Evolutionary conservation across 2,888 invertebrate genomes (phyloP).

Genomic region (Sesia apiformis): DNA sequence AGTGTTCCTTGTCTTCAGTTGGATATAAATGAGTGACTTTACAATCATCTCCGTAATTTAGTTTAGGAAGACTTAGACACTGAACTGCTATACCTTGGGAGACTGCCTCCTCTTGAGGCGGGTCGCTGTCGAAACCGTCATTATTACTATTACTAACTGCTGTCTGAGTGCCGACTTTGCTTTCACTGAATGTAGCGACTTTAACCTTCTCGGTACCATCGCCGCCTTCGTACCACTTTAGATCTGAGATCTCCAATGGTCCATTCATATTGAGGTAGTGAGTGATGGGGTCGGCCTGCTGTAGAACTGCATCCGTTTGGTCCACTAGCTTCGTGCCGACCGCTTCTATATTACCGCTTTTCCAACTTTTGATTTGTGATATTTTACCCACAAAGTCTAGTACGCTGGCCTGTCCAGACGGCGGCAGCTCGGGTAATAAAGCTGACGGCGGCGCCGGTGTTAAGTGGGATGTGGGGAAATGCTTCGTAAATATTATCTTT

Average conservation of each 20-base stretch:
- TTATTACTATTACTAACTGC: conserved; percentile 51
- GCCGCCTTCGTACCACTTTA: conserved; percentile 62
- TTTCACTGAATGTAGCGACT: conserved; percentile 41
- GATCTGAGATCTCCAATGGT: conserved; percentile 60
- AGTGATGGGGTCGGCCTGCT: conserved; percentile 47
- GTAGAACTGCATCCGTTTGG: conserved; percentile 52
- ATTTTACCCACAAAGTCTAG: conserved; percentile 61
- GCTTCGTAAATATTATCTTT: conserved; percentile 45
- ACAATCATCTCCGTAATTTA: conserved; percentile 63
- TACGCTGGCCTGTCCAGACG: conserved; percentile 49
- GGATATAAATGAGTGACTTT: conserved; percentile 78
- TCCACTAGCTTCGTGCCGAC: conserved; percentile 57
- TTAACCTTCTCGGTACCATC: conserved; percentile 57
- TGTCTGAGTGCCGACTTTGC: conserved; percentile 51
- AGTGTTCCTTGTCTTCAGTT: conserved; percentile 79
- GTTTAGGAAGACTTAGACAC: conserved; percentile 65
- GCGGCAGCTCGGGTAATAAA: conserved; percentile 48
- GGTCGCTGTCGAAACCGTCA: conserved; percentile 68
- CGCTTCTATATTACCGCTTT: conserved; percentile 52
- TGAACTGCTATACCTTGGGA: conserved; percentile 71
- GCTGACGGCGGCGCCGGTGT: conserved; percentile 49
- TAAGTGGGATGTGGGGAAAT: conserved; percentile 38
- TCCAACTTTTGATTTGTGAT: conserved; percentile 61
- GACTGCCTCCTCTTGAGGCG: conserved; percentile 51
- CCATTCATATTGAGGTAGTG: conserved; percentile 62